phyloP scores from a whole-genome alignment of 2,113 vertebrate genomes.

The Seriola dumerili region DNA sequence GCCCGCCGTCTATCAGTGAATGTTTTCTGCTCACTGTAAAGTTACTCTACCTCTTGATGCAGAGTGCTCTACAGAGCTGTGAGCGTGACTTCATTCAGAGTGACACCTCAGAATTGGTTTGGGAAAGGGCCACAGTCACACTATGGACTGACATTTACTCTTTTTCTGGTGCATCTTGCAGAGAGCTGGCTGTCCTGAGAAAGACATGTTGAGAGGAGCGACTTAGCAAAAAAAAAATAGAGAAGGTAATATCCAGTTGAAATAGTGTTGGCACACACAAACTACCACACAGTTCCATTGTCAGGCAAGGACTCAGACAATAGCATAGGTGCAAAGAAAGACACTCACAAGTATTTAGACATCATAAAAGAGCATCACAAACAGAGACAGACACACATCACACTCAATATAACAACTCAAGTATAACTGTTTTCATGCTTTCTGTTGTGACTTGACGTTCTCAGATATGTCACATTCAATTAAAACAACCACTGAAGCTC shows the following conservation, averaged over 20 bases:
- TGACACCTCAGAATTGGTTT: constrained; percentile 29
- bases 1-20: no score
- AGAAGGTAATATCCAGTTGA: background rate
- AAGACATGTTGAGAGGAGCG: background rate
- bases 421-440: constrained; percentile 10
- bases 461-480: constrained; percentile 53
- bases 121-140: constrained; percentile 27
- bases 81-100: constrained; percentile 27
- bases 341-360: background rate
- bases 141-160: constrained; percentile 19
- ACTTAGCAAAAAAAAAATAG: background rate
- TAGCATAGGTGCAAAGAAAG: constrained; percentile 1
- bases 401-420: constrained; percentile 2
- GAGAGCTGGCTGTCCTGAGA: background rate
- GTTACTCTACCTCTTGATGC: constrained; percentile 5
- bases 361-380: background rate
- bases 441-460: constrained; percentile 26
- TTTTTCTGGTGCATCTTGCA: background rate
- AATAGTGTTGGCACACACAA: background rate
- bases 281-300: background rate
- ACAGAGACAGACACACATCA: background rate
- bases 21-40: background rate
- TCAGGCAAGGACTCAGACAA: background rate
- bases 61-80: background rate
- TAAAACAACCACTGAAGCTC: constrained; percentile 41